Percentiles rank a stretch among this genome's conserved stretches.
These are phyloP conservation scores for Calosoma granatense DNA, from an alignment of 1,140 invertebrate species.

Conservation along the genomic window DNA sequence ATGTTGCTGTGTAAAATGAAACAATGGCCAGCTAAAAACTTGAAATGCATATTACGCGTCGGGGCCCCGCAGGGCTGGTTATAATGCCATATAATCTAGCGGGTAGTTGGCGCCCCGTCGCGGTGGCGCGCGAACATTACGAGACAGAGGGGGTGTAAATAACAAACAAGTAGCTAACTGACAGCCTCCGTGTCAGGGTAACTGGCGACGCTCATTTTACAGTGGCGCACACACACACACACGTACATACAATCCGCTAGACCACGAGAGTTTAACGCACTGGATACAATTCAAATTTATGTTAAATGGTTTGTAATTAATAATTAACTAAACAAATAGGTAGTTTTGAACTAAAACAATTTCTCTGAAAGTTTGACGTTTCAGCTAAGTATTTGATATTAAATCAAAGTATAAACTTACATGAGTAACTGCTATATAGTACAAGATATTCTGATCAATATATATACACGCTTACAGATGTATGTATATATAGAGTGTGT, in stretches of 20 bases:
- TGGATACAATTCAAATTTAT: no score
- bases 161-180: slow-evolving; percentile 32
- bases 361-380: no score
- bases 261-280: no score
- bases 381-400: no score
- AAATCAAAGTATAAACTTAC: no score
- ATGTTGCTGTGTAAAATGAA: no score
- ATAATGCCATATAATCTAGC: slow-evolving; percentile 21
- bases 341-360: no score
- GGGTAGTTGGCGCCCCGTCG: slow-evolving; percentile 19
- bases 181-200: slow-evolving; percentile 17
- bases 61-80: slow-evolving; percentile 7
- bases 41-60: background rate
- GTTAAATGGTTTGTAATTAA: no score
- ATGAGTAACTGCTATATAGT: no score
- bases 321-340: no score
- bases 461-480: background rate
- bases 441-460: background rate
- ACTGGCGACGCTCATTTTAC: background rate
- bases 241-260: no score
- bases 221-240: no score
- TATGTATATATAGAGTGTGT: background rate
- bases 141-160: slow-evolving; percentile 26
- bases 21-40: background rate
- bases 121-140: slow-evolving; percentile 11